Base-by-base conservation (phyloP, 2,888 invertebrate genomes). In the Brachylomia viminalis region DNA sequence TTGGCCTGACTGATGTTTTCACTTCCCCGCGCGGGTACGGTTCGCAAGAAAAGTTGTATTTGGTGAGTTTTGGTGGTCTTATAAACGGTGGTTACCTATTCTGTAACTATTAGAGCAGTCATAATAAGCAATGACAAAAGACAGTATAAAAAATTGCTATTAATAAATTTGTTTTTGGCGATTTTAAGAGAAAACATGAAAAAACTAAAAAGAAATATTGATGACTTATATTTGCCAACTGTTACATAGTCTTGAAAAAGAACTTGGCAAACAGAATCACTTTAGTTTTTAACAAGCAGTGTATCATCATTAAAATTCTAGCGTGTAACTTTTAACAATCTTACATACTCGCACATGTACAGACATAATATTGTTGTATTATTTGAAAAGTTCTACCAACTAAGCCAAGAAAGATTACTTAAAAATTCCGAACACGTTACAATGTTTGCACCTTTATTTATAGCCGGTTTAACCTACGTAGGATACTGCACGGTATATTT, bases 1-100 rank as follows among this genome's bases (percentile, higher is more conserved):
- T 93, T 92, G 91, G 91, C 88, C 83, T 87, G 88, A 91, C 87
- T 89, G 91, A 92, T 91, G 90, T 90, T 90, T 88, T 87, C 87
- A 86, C 87, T 89, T 89, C 89, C 85, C 86, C 72, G 83, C 80
- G 77, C 69, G 79, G 79, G 89, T 88, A 89, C 73, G 69, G 90
- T 88, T 75, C 47, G 86, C 86, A 90, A 64, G 66, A 80, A 86
- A 85, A 80, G 56, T 77, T 74, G 27, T n/a, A 42, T 13, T 33
- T 64, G 6, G 7, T n/a, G 27, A 59, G 1, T 30, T 66, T 78
- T 65, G 33, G 30, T 54, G 5, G 7, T 56, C 4, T 13, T 75
- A 30, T 52, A 20, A 27, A 56, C 23, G 30, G 23, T 59, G 15
- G 7, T 80, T 72, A n/a, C n/a, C n/a, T n/a, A 47, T 30, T 67